A percentile compares a stretch with the other conserved stretches of the same genome.
phyloP scores from a whole-genome alignment of 2,113 vertebrate genomes.

The Oostethus manadensis region DNA sequence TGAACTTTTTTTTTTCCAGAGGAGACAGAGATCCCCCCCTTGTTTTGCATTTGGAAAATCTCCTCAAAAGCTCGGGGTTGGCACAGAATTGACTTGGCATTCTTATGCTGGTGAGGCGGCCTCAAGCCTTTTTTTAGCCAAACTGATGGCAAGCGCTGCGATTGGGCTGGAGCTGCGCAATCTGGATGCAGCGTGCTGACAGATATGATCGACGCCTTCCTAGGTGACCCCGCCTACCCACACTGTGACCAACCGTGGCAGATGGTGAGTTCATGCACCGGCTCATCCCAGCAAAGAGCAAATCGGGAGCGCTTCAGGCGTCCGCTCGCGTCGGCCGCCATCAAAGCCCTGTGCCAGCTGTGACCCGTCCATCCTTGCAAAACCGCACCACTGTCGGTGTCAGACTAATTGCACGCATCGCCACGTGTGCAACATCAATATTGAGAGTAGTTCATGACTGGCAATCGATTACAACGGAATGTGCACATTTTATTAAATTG shows the following conservation, averaged over 20 bases:
- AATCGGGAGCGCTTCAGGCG: constrained; percentile 18
- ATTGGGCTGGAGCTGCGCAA: constrained; percentile 26
- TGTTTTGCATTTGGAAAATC: constrained; percentile 5
- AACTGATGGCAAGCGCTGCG: constrained; percentile 10
- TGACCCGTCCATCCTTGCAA: constrained; percentile 10
- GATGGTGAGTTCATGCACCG: constrained; percentile 39
- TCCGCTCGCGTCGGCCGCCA: constrained; percentile 22
- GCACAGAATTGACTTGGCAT: constrained; percentile 18
- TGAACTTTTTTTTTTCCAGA: not conserved
- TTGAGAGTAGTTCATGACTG: not conserved
- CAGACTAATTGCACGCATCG: constrained; percentile 18
- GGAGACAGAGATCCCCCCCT: not conserved
- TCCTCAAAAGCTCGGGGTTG: not conserved
- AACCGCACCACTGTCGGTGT: constrained; percentile 17
- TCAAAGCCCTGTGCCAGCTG: constrained; percentile 31
- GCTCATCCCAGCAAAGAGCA: constrained; percentile 29
- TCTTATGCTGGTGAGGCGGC: constrained; percentile 2
- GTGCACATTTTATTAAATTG: too few relatives aligned
- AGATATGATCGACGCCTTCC: constrained; percentile 16
- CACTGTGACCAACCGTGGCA: constrained; percentile 29
- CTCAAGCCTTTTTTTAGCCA: constrained; percentile 5
- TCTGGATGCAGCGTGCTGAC: constrained; percentile 26
- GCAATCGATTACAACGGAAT: too few relatives aligned
- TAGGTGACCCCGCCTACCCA: constrained; percentile 29
- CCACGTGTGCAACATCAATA: constrained; percentile 9